Conservation (phyloP, 2,797 vertebrate species). For the Sebastes iracundus region DNA sequence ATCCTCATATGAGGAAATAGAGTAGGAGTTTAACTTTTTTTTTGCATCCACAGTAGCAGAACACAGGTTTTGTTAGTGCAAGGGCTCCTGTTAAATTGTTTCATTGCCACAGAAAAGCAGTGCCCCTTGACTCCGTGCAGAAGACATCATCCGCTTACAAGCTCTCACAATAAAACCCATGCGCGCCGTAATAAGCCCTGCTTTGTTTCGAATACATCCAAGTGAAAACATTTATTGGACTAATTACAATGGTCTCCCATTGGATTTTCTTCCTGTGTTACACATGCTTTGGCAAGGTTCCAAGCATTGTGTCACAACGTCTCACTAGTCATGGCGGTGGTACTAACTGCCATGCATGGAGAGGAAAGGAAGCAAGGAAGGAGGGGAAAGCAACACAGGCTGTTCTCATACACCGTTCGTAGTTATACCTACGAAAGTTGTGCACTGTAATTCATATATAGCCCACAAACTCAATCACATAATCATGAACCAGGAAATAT, state of each 20-base stretch:
- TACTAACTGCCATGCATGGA: slow-evolving; percentile 17
- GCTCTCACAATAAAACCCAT: slow-evolving; percentile 78
- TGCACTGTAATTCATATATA: too few relatives aligned
- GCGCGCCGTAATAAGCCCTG: slow-evolving; percentile 73
- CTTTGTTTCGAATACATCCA: slow-evolving; percentile 84
- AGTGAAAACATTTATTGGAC: slow-evolving; percentile 86
- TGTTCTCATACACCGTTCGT: too few relatives aligned
- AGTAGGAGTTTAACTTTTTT: slow-evolving; percentile 35
- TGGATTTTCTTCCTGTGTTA: slow-evolving; percentile 83
- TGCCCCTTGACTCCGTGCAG: slow-evolving; percentile 77
- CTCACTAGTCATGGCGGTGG: slow-evolving; percentile 52
- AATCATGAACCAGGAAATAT: too few relatives aligned
- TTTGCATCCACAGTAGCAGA: slow-evolving; percentile 47
- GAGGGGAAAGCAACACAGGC: not conserved
- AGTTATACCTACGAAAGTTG: too few relatives aligned
- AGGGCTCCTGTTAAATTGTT: slow-evolving; percentile 76
- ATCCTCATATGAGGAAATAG: slow-evolving; percentile 56
- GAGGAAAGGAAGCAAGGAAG: not conserved
- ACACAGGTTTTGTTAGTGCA: slow-evolving; percentile 54
- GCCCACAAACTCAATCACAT: too few relatives aligned
- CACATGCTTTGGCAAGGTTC: slow-evolving; percentile 81
- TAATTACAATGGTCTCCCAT: slow-evolving; percentile 81
- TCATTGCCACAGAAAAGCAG: slow-evolving; percentile 74
- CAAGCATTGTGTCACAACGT: slow-evolving; percentile 76
- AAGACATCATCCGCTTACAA: slow-evolving; percentile 79